Evolutionary conservation across 2,797 vertebrate genomes (phyloP), one percentile per base, ranked within the genome.

Genomic region (Anabacerthia variegaticeps): DNA sequence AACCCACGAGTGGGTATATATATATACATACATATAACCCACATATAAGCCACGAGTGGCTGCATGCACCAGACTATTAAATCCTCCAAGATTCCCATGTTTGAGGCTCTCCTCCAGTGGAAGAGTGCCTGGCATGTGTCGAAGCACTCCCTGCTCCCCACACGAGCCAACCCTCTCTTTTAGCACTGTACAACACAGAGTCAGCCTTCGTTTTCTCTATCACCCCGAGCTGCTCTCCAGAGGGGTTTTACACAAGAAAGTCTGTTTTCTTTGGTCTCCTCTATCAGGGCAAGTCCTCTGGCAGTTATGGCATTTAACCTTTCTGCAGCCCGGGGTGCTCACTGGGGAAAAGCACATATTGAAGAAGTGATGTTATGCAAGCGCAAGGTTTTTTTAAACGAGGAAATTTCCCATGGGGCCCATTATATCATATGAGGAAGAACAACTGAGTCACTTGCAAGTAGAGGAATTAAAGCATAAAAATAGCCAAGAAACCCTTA

Each of bases 401-500:
- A 37, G 52, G 27, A 61, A 68, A 81, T 89, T 77, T 85, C 89
- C 63, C 89, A n/a, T 58, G 72, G 52, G 92, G 21, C 46, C 22
- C 43, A 88, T 95, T 89, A 75, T 81, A 80, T 34, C 69, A 23
- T 65, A 88, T 5, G n/a, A 74, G 43, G 74, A 85, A 92, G 84
- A 93, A 89, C 20, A 89, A 94, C 58, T 52, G 88, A 95, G 71
- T 95, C 39, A 95, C 83, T 92, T 77, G 83, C 18, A 81, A 92
- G 36, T 34, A 68, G 9, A 89, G 58, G 43, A 94, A 66, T 61
- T 39, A 77, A 83, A 88, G 51, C 24, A 84, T 16, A 80, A 88
- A 95, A 95, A 92, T 81, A 78, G 75, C 51, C 58, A 84, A 89
- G 76, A 95, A 95, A 91, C 78, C n/a, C 58, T 85, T 54, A 68